Evolutionary conservation across 2,888 invertebrate species (phyloP).

Genomic region (Luffia ferchaultella): DNA sequence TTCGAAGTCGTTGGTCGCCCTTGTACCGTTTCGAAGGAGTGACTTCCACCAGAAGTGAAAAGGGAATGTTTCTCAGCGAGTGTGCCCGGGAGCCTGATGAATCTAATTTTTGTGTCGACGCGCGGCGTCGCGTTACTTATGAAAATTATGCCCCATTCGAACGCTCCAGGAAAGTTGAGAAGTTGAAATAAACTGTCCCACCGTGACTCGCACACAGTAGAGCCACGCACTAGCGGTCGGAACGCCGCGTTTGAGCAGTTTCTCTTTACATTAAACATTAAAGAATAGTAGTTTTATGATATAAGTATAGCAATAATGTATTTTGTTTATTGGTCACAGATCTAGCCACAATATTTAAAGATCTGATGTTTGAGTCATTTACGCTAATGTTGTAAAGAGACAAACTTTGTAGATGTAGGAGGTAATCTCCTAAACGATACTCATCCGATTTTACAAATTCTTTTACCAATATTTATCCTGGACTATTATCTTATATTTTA

Average conservation of each 20-base stretch:
- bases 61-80: slow-evolving; percentile 37
- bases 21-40: slow-evolving; percentile 23
- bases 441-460: too few species aligned
- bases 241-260: not conserved
- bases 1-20: slow-evolving; percentile 18
- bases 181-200: slow-evolving; percentile 60
- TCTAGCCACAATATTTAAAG: too few species aligned
- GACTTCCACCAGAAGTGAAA: slow-evolving; percentile 19
- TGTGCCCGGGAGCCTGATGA: slow-evolving; percentile 47
- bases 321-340: too few species aligned
- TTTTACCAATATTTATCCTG: too few species aligned
- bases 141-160: slow-evolving; percentile 62
- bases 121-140: slow-evolving; percentile 48
- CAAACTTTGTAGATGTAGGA: too few species aligned
- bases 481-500: too few species aligned
- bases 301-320: too few species aligned
- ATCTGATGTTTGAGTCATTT: too few species aligned
- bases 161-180: slow-evolving; percentile 50
- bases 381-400: too few species aligned
- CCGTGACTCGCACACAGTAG: slow-evolving; percentile 53
- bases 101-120: slow-evolving; percentile 54
- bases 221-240: slow-evolving; percentile 19
- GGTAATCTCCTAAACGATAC: too few species aligned
- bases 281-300: too few species aligned
- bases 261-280: too few species aligned